These are phyloP conservation scores for Symphodus melops DNA, from an alignment of 2,113 vertebrate species.

Conservation along the genomic window DNA sequence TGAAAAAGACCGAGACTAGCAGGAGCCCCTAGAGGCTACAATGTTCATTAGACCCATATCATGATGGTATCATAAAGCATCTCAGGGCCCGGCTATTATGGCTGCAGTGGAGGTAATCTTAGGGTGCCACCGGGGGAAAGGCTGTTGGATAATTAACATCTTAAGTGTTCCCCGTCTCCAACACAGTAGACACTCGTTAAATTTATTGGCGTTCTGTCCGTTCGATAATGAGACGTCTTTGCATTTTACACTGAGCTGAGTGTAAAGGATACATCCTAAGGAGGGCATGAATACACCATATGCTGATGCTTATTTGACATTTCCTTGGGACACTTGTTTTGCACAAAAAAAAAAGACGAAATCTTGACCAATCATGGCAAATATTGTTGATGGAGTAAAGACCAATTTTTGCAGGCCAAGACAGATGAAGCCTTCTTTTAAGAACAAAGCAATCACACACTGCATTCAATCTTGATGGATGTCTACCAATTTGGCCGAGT, in stretches of 20 bases:
- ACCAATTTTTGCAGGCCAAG: not conserved
- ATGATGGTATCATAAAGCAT: conserved; percentile 7
- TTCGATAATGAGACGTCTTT: not conserved
- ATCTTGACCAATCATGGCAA: too few species aligned
- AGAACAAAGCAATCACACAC: not conserved
- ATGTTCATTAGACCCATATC: conserved; percentile 8
- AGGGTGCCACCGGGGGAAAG: not conserved
- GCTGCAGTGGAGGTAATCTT: not conserved
- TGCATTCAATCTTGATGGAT: conserved; percentile 63
- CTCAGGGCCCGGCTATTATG: not conserved
- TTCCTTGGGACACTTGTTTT: too few species aligned
- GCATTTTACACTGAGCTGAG: not conserved
- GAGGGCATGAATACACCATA: not conserved
- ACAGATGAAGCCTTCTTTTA: not conserved
- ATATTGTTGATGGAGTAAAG: too few species aligned
- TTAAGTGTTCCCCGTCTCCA: not conserved
- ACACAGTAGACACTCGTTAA: not conserved
- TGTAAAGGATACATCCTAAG: not conserved
- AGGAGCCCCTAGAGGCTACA: not conserved
- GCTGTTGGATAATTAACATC: conserved; percentile 12
- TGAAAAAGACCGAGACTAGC: not conserved
- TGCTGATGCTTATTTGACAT: not conserved
- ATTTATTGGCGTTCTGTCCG: not conserved
- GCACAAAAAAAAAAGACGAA: too few species aligned
- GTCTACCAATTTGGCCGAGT: conserved; percentile 50